These are phyloP conservation scores for Lates calcarifer DNA, from an alignment of 2,113 vertebrate species.

Conservation along the genomic window DNA sequence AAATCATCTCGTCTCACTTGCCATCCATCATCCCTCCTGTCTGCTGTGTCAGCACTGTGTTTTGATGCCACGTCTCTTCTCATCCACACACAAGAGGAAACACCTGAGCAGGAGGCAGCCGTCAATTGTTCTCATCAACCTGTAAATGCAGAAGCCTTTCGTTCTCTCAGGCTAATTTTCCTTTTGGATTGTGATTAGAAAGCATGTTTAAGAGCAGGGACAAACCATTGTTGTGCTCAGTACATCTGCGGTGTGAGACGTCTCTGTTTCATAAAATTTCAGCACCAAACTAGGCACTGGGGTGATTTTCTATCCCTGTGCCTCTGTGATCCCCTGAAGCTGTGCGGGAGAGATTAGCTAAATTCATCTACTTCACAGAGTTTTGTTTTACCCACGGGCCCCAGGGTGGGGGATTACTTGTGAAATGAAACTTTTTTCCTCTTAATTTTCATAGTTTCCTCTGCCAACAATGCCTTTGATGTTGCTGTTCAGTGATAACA, in stretches of 20 bases:
- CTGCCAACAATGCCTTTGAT: conserved; percentile 68
- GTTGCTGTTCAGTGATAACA: conserved; percentile 52
- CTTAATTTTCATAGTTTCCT: conserved; percentile 50
- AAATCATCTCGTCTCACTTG: neutral
- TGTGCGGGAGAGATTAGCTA: conserved; percentile 72
- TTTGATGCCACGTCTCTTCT: conserved; percentile 24
- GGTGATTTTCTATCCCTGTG: conserved; percentile 44
- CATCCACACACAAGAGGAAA: conserved; percentile 16
- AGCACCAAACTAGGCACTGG: conserved; percentile 7
- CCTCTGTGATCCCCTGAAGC: conserved; percentile 64
- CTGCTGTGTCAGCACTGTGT: conserved; percentile 32
- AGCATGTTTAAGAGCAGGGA: neutral
- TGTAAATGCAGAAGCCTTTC: neutral
- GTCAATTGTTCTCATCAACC: conserved; percentile 25
- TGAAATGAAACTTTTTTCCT: conserved; percentile 69
- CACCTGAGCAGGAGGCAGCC: conserved; percentile 27
- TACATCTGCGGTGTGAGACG: neutral
- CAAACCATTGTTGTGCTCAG: neutral
- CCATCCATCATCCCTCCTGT: conserved; percentile 39
- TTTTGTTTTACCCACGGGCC: conserved; percentile 77
- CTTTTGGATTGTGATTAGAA: conserved; percentile 1
- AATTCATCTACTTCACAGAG: conserved; percentile 75
- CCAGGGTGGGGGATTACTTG: conserved; percentile 67
- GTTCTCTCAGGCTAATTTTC: neutral
- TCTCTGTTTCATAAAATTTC: conserved; percentile 42